phyloP scores from a whole-genome alignment of 1,140 invertebrate species.

The Zelostemma sp. region DNA sequence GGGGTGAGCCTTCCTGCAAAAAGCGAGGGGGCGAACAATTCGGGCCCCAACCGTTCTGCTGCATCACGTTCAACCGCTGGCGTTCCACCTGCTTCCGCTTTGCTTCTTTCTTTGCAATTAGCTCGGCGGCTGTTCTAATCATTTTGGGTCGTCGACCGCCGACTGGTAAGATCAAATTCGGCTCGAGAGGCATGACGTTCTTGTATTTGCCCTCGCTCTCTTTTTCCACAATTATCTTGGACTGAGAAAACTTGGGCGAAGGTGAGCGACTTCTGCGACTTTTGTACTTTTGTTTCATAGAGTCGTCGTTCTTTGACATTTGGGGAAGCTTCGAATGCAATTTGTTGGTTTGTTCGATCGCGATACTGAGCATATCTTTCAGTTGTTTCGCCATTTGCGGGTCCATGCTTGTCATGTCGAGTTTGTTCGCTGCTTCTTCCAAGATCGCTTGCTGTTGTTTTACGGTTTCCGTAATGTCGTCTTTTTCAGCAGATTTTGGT shows the following conservation, averaged over 20 bases:
- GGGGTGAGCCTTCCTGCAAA: neutral
- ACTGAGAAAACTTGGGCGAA: neutral
- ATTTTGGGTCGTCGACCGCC: conserved; percentile 5
- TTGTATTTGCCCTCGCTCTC: conserved; percentile 44
- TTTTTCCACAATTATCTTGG: neutral
- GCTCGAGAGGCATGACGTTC: conserved; percentile 45
- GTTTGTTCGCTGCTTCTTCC: conserved; percentile 58
- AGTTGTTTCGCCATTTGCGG: conserved; percentile 56
- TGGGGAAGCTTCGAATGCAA: conserved; percentile 56
- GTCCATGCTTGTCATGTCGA: conserved; percentile 52
- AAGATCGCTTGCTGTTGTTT: conserved; percentile 61
- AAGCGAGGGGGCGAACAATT: neutral
- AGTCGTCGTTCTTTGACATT: neutral
- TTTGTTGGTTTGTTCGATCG: conserved; percentile 62
- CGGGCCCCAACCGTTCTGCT: neutral
- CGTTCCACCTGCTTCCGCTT: neutral
- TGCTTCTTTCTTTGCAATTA: neutral
- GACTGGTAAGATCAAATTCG: conserved; percentile 38
- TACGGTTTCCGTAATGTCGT: conserved; percentile 56
- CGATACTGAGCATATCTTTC: conserved; percentile 58
- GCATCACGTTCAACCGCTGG: neutral
- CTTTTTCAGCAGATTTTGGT: conserved; percentile 36
- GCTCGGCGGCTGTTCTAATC: neutral
- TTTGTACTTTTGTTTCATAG: conserved; percentile 7
- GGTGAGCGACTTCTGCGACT: neutral